Evolutionary conservation across 2,113 vertebrate species (phyloP), one percentile per base, ranked within the genome.

Genomic region (Dolichallabes microphthalmus): DNA sequence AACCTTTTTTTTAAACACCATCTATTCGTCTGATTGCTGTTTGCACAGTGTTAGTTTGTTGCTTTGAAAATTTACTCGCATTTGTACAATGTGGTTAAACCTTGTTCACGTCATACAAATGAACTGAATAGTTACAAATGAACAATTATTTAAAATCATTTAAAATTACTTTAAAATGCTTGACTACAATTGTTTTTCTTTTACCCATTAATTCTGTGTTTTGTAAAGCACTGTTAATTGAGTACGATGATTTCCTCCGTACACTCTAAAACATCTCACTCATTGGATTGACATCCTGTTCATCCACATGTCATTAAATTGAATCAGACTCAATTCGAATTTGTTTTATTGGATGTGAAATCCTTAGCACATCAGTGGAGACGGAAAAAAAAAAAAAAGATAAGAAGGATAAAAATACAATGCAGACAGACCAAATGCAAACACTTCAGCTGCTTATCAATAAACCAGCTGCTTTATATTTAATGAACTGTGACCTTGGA

Each of bases 261-360:
- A 22, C 7, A 64, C 22, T 35, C 13, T 15, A n/a, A 22, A 74
- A n/a, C 53, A 45, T 61, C 69, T 60, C 35, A 30, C 50, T 73
- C 58, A 1, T 61, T 84, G 52, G 80, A 57, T 52, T 22, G 66
- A 84, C 30, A 22, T 75, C 32, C 58, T n/a, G 32, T 83, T 63
- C 83, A 30, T 50, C n/a, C 22, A 73, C 82, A 79, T 32, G n/a
- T 32, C 39, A 45, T 68, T 66, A 88, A 74, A 88, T 57, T 30
- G 20, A 88, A 58, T 75, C 32, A 35, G 32, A 87, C 71, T 82
- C 35, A 82, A 76, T 55, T 60, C 53, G 69, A 66, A 20, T 22
- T 82, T 85, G 69, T 39, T 69, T 85, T 76, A 60, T 55, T 82
- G 61, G 58, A 82, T 63, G 22, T 78, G 27, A 82, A 30, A 19